Evolutionary conservation across 1,140 invertebrate species (phyloP), one percentile per base, ranked within the genome.

Genomic region (Lordiphosa collinella): DNA sequence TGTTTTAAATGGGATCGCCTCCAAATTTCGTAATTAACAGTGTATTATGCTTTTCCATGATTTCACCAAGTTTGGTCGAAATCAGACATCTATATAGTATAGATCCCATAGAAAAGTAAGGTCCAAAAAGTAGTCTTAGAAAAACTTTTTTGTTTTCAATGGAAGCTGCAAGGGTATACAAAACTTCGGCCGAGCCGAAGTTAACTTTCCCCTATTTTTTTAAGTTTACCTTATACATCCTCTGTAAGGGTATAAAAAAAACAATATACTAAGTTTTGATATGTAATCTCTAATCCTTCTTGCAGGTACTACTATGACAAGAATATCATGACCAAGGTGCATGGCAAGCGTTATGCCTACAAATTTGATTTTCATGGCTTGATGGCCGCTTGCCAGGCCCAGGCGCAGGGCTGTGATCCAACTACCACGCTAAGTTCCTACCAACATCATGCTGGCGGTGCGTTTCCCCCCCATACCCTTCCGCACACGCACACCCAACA

Each of bases 271-370:
- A 3, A 18, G 16, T 3, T 25, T 6, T 25, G 6, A 29, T 35
- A 10, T n/a, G 13, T 35, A 64, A 58, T 70, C 22, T 35, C 25
- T 16, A 36, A 5, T 36, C 25, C 50, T 8, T 41, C 25, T 73
- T 37, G 59, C 90, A 96, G 96, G 82, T 99, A 99, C 88, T 99
- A 99, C 88, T 99, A 99, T 90, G 98, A 99, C 91, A 99, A 99
- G 90, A 98, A 98, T 82, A 96, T 99, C 69, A 98, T 99, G 95
- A 96, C 94, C 50, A 98, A 97, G 91, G 96, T 97, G 1, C 95
- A 96, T 78, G 96, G 96, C 35, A 97, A 97, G 89, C 90, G 96
- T 1, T 97, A 97, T 90, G 96, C 96, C 40, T 97, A 98, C 91
- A 96, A 96, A 89, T 97, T 97, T 89, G 96, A 97, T 90, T 98